These are phyloP conservation scores for Phylloscopus trochiloides DNA, from an alignment of 2,113 vertebrate species.

Conservation along the genomic window DNA sequence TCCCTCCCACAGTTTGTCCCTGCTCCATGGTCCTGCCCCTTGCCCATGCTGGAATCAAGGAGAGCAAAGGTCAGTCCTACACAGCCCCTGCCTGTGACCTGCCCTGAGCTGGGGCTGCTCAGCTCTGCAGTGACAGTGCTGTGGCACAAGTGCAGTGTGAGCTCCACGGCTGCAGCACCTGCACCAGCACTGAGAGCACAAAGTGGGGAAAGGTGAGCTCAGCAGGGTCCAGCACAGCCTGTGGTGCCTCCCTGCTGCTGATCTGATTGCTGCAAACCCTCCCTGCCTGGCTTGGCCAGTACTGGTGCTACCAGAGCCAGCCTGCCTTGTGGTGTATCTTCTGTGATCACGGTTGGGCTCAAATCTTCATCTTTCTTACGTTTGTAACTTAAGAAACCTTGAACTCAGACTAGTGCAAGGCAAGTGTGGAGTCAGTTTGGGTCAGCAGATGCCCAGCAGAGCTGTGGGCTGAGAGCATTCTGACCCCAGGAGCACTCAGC, in stretches of 20 bases:
- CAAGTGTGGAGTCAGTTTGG: rapidly evolving
- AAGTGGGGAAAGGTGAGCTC: no score
- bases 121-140: rapidly evolving
- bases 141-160: not conserved
- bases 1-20: no score
- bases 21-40: no score
- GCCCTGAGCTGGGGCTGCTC: not conserved
- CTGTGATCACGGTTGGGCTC: not conserved
- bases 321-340: not conserved
- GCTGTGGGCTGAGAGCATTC: not conserved
- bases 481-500: not conserved
- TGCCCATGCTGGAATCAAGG: no score
- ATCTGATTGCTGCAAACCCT: rapidly evolving
- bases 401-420: not conserved
- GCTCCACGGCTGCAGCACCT: not conserved
- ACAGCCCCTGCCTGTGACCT: rapidly evolving
- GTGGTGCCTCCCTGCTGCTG: not conserved
- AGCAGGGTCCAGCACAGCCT: rapidly evolving
- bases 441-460: not conserved
- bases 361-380: not conserved
- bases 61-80: not conserved
- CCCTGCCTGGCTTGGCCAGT: not conserved
- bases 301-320: rapidly evolving
- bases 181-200: not conserved
- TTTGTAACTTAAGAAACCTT: not conserved